Base-by-base conservation (phyloP, 2,797 vertebrate genomes). In the Amblyopsis hoosieri region DNA sequence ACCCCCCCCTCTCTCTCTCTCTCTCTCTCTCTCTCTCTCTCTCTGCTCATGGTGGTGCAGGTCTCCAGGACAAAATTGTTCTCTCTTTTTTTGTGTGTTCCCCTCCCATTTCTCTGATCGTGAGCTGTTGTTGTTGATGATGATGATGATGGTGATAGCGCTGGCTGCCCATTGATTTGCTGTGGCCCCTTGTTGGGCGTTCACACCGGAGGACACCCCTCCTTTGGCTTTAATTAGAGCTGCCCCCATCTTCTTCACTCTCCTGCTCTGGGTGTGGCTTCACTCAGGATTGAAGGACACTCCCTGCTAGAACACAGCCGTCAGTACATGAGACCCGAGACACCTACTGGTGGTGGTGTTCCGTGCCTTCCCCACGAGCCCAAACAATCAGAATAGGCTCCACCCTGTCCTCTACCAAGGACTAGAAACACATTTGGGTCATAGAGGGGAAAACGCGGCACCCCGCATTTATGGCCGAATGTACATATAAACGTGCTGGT, bases 161-260 rank as follows among this genome's bases (percentile, higher is more conserved):
- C 84, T 83, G 85, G 83, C 87, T 86, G 69, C 76, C 90, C 88
- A 91, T 90, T 91, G 92, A 92, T 93, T 89, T 79, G 87, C 89
- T 60, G 83, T 79, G 83, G 84, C 88, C 88, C 85, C 90, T 89
- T 64, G 87, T 90, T 55, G 84, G 29, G 85, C 87, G 86, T 88
- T 91, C 87, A 85, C 89, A 88, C 84, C 84, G 80, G 85, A 91
- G 74, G 85, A 90, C 84, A 85, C 83, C 90, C 85, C 87, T 89
- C 76, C 80, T 81, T 83, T 83, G 82, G 80, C 86, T 90, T 90
- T 91, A 91, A 93, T 93, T 91, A 93, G 87, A 88, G 85, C 74
- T 69, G 73, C 76, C 69, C 77, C 85, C 66, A 77, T 87, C 76
- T 83, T 87, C 83, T 86, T 82, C 80, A 86, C 75, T 74, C 53